Evolutionary conservation across 2,888 invertebrate genomes (phyloP).

Genomic region (Limnephilus auricula): DNA sequence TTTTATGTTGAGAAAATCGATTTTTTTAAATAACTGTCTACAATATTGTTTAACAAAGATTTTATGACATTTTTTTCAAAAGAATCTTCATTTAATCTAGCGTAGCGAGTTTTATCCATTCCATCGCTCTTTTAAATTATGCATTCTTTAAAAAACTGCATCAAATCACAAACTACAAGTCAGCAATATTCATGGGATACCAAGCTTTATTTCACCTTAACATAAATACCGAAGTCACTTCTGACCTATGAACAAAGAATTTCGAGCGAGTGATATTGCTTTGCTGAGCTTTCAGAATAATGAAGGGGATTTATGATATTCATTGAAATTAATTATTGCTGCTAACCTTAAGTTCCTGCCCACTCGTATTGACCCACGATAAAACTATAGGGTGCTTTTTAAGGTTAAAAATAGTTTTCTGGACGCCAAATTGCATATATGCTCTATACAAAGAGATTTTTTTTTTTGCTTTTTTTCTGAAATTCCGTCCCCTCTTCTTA

Average conservation of each 20-base stretch:
- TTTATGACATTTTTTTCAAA: not conserved
- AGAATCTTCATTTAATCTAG: not conserved
- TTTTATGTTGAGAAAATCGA: no score
- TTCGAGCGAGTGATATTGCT: conserved; percentile 15
- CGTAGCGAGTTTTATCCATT: not conserved
- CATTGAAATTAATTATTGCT: conserved; percentile 63
- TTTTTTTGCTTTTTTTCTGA: no score
- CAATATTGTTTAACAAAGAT: not conserved
- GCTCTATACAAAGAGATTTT: no score
- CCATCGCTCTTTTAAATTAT: no score
- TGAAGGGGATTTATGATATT: conserved; percentile 59
- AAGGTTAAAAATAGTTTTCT: not conserved
- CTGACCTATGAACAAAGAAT: not conserved
- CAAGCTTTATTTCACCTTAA: not conserved
- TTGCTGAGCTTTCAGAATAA: conserved; percentile 22
- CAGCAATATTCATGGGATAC: not conserved
- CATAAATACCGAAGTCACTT: not conserved
- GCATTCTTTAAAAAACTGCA: not conserved
- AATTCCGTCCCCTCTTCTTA: no score
- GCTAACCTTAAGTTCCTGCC: conserved; percentile 2
- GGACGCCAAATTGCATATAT: not conserved
- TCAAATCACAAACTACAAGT: not conserved
- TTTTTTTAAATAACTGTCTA: not conserved
- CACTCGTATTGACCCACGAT: not conserved
- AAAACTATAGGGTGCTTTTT: not conserved